Conservation (phyloP, 2,797 vertebrate species). For the Hippoglossus hippoglossus region DNA sequence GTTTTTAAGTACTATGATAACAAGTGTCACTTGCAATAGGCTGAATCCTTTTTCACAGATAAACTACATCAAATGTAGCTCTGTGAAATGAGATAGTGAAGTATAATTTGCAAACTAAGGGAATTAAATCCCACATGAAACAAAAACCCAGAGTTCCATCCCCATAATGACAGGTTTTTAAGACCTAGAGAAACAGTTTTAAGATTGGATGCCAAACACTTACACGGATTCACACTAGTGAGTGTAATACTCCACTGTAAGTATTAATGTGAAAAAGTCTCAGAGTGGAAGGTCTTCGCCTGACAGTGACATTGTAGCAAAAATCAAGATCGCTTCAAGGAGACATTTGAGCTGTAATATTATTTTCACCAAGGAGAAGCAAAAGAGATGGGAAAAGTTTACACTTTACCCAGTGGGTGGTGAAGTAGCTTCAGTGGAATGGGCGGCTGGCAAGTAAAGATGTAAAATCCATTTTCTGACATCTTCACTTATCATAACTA, state of each 20-base stretch:
- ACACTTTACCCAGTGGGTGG: conserved; percentile 29
- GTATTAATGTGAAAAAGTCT: not conserved
- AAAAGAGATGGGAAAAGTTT: conserved; percentile 33
- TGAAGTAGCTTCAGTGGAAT: conserved; percentile 27
- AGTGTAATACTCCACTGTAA: conserved; percentile 8
- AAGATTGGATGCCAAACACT: no score
- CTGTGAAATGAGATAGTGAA: no score
- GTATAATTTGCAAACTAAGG: no score
- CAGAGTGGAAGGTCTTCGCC: no score
- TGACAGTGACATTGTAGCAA: not conserved
- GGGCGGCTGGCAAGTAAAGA: conserved; percentile 37
- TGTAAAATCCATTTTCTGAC: conserved; percentile 52
- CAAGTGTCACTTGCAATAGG: not conserved
- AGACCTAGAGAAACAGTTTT: no score
- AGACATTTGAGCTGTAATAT: conserved; percentile 9
- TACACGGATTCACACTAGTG: no score
- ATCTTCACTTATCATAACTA: conserved; percentile 39
- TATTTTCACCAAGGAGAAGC: conserved; percentile 22
- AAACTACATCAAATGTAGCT: not conserved
- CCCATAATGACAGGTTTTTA: no score
- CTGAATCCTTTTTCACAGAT: not conserved
- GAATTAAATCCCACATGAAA: no score
- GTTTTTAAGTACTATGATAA: not conserved
- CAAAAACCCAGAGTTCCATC: no score
- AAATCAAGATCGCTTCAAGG: conserved; percentile 3